Evolutionary conservation across 2,797 vertebrate genomes (phyloP), one percentile per base, ranked within the genome.

Genomic region (Pseudopleuronectes americanus): DNA sequence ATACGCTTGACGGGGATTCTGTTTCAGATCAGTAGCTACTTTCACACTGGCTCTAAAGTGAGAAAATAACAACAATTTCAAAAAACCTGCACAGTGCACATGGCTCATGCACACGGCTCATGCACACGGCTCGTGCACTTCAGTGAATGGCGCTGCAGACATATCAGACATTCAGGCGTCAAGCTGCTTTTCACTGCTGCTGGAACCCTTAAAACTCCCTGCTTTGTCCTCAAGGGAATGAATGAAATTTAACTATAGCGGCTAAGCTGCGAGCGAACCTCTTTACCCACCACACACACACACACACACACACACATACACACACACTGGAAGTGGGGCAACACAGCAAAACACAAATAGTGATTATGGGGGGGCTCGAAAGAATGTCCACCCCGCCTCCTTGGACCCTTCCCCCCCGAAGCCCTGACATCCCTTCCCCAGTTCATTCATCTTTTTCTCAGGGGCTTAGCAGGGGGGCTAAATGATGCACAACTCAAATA

Each of bases 121-220:
- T 10, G 45, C 33, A 24, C 51, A 24, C 1, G 4, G 8, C n/a
- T 43, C 36, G 51, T 10, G 45, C 33, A 14, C 23, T 22, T 6
- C 10, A 57, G 24, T 51, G 52, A 80, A 71, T 6, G 57, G 61
- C 13, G 69, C 55, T n/a, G 69, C 57, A 65, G 24, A 76, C 71
- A 43, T 55, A 78, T 90, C 80, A 91, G 91, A 90, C 89, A 92
- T 90, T 85, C 88, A 89, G 90, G 89, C 87, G 89, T 87, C 89
- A 0, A 55, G 76, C 71, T 66, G 80, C 79, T 87, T 88, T 87
- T 84, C 77, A 74, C 62, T 43, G 58, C 45, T 51, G 74, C 76
- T 36, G 41, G 72, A 76, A 69, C 77, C 60, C 78, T 58, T 26
- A 62, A 89, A 88, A 84, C 74, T 36, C 53, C 52, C 62, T 1